Base-by-base conservation (phyloP, 2,113 vertebrate species). In the Laterallus jamaicensis region DNA sequence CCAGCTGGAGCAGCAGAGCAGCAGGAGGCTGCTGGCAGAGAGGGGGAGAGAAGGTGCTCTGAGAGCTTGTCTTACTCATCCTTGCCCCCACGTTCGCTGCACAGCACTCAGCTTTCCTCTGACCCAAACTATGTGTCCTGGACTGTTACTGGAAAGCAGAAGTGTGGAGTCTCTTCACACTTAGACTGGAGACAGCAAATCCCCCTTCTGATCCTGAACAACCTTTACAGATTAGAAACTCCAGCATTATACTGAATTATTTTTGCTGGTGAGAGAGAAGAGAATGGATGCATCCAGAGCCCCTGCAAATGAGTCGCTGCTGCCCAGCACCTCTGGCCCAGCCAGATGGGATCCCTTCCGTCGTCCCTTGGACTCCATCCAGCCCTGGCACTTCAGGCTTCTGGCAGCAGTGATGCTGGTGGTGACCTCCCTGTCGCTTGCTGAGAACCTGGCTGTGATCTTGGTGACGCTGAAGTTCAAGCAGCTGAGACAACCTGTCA, bases 371-470 rank as follows among this genome's bases (percentile, higher is more conserved):
- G 93, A 73, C 81, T 97, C 97, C 93, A 94, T 99, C 67, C 98
- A 98, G 79, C 98, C 98, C 22, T 99, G 99, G 99, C 98, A 98
- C 96, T 99, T 98, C 96, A 98, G 98, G 31, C 85, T 99, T 19
- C 94, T 99, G 96, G 98, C 99, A 39, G 98, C 98, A 49, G 82
- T 98, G 32, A 99, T 99, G 99, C 95, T 99, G 73, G 83, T 98
- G 83, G 98, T 99, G 93, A 99, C 98, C 5, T 97, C 96, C 26
- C 77, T 99, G 86, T 99, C 99, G 0, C 97, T 99, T 39, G 93
- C 94, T 58, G 99, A 99, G 87, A 99, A 99, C 87, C 98, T 99
- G 95, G 96, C 98, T n/a, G 98, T 99, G 31, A 98, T 99, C 97
- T 95, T 99, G 29, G 98, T 99, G 71, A 99, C 99, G n/a, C 97